A percentile compares a stretch with the other conserved stretches of the same genome.
phyloP scores from a whole-genome alignment of 2,888 invertebrate species.

The Diarsia dahlii region DNA sequence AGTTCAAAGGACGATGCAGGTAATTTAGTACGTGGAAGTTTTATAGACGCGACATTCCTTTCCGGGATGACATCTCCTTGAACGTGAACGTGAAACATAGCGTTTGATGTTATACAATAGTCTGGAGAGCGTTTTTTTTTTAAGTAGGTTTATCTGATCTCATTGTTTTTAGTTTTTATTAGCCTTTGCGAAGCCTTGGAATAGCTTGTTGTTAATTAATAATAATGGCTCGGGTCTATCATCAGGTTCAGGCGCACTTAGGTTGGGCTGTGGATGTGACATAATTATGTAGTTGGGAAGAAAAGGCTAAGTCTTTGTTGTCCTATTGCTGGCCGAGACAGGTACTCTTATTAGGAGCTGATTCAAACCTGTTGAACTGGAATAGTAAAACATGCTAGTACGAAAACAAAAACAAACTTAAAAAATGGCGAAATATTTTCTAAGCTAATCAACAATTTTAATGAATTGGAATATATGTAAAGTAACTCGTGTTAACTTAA shows the following conservation, averaged over 20 bases:
- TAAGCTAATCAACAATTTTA: not conserved
- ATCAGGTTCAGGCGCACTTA: not conserved
- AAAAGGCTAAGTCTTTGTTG: not conserved
- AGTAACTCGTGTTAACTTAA: not conserved
- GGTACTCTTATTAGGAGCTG: not conserved
- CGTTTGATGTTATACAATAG: constrained; percentile 8
- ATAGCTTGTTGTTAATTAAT: not conserved
- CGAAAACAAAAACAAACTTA: too few species aligned
- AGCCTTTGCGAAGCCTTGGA: not conserved
- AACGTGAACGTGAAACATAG: constrained; percentile 9
- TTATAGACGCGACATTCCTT: constrained; percentile 32
- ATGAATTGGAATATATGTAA: not conserved
- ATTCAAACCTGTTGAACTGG: not conserved
- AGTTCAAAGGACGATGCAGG: constrained; percentile 53
- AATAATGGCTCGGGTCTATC: not conserved
- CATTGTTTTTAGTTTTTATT: not conserved
- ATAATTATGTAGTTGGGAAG: too few species aligned
- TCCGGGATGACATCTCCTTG: constrained; percentile 3
- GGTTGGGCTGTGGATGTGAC: not conserved
- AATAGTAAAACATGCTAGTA: not conserved
- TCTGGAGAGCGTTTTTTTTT: not conserved
- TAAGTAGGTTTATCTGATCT: not conserved
- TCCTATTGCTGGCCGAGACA: not conserved
- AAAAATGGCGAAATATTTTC: not conserved
- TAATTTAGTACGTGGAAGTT: constrained; percentile 50